Evolutionary conservation across 2,113 vertebrate genomes (phyloP).

Genomic region (Rhinoptilus africanus): DNA sequence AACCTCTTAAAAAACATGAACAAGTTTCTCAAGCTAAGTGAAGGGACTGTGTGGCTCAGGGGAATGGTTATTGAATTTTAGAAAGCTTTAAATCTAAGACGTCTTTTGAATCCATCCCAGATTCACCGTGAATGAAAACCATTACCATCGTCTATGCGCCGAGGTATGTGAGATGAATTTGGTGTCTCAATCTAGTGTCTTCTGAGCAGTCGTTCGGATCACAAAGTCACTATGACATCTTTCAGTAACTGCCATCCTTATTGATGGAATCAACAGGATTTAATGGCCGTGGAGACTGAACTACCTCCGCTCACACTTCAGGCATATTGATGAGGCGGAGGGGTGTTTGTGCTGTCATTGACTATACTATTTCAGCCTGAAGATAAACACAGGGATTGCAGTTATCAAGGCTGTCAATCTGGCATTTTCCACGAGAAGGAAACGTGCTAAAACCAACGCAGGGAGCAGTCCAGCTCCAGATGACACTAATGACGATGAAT

Average conservation of each 20-base stretch:
- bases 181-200: constrained; percentile 25
- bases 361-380: neutral
- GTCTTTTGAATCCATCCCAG: constrained; percentile 8
- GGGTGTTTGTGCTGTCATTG: constrained; percentile 36
- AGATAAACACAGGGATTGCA: constrained; percentile 33
- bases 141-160: neutral
- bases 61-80: constrained; percentile 50
- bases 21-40: constrained; percentile 24
- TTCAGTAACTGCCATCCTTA: constrained; percentile 15
- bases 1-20: constrained; percentile 51
- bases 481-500: neutral
- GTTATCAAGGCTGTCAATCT: constrained; percentile 24
- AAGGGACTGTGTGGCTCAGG: neutral
- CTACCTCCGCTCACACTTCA: neutral
- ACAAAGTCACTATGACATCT: constrained; percentile 37
- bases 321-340: constrained; percentile 49
- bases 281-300: constrained; percentile 36
- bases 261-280: constrained; percentile 56
- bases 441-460: neutral
- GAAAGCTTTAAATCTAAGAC: constrained; percentile 27
- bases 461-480: neutral
- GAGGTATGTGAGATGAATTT: constrained; percentile 46
- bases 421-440: neutral
- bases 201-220: constrained; percentile 26
- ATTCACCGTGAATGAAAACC: constrained; percentile 9